Evolutionary conservation across 2,113 vertebrate genomes (phyloP).

Genomic region (Lonchura striata): DNA sequence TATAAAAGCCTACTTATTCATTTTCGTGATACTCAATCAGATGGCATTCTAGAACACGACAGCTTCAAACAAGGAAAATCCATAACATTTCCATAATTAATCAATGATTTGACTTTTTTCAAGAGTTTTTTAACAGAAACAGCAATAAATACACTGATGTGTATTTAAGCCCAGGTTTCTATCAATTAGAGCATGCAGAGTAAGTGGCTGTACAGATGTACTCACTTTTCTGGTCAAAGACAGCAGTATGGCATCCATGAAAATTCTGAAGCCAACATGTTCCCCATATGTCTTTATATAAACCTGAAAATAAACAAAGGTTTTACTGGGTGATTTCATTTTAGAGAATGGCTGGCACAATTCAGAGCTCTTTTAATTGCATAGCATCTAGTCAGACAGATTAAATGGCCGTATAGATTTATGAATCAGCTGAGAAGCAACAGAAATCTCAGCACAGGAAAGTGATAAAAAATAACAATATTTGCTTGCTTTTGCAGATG

Average conservation of each 20-base stretch:
- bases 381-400: neutral
- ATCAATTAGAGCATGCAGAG: neutral
- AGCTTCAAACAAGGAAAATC: neutral
- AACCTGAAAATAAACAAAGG: conserved; percentile 75
- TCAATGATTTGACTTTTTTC: neutral
- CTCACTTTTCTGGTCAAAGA: conserved; percentile 93
- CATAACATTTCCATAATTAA: neutral
- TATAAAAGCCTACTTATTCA: neutral
- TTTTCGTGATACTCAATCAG: neutral
- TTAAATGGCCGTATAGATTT: neutral
- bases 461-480: neutral
- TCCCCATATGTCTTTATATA: conserved; percentile 93
- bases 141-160: neutral
- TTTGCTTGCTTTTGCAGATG: neutral
- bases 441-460: neutral
- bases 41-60: neutral
- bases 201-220: neutral
- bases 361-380: neutral
- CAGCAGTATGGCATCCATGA: conserved; percentile 95
- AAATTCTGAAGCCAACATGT: conserved; percentile 96
- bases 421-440: neutral
- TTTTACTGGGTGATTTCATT: neutral
- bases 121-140: neutral
- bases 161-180: neutral
- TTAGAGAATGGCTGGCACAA: neutral